Conservation (phyloP, 2,113 vertebrate species). For the Periophthalmodon schlosseri region DNA sequence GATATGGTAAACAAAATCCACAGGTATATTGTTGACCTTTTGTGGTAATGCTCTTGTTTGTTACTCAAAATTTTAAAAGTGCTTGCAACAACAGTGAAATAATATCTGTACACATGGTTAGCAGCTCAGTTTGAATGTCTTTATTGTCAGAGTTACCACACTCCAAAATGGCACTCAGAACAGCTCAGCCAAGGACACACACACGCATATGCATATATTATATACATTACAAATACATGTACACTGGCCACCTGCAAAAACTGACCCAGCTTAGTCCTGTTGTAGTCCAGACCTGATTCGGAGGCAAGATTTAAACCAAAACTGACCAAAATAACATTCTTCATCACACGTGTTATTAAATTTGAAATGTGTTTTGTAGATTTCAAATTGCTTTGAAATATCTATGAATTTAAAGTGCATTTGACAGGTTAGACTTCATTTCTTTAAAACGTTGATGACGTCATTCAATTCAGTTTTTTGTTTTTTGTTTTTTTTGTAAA, state of each 20-base stretch:
- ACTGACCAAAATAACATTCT: not conserved
- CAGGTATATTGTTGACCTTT: not conserved
- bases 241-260: conserved; percentile 12
- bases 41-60: not conserved
- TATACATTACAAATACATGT: not conserved
- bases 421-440: too few relatives aligned
- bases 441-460: too few relatives aligned
- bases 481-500: too few relatives aligned
- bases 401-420: not conserved
- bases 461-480: too few relatives aligned
- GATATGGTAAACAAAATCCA: not conserved
- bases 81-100: not conserved
- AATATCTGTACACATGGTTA: not conserved
- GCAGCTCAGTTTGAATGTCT: not conserved
- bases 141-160: not conserved
- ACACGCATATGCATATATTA: not conserved
- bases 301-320: not conserved
- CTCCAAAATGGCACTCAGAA: not conserved
- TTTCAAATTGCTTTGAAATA: not conserved
- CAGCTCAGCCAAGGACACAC: not conserved
- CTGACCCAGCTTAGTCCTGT: not conserved
- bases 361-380: not conserved
- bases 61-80: not conserved
- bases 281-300: not conserved
- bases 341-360: not conserved